A percentile compares a stretch with the other conserved stretches of the same genome.
These are phyloP conservation scores for Orchesella cincta DNA, from an alignment of 1,140 invertebrate genomes.

Conservation along the genomic window DNA sequence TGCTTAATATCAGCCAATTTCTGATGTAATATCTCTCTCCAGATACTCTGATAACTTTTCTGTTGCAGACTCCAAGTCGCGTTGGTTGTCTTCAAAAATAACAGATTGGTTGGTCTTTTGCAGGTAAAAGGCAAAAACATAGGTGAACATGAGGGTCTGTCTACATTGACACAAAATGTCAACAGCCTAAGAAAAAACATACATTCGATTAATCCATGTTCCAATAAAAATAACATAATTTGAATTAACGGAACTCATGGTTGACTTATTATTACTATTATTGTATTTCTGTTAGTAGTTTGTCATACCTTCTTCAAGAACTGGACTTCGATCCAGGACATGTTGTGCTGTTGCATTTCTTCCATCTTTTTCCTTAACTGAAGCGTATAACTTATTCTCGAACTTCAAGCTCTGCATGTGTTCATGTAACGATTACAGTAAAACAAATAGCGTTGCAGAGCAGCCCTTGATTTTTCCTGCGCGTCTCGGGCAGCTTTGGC, in stretches of 20 bases:
- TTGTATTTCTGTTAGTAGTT: not conserved
- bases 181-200: slow-evolving; percentile 73
- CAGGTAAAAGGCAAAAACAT: slow-evolving; percentile 98
- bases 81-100: slow-evolving; percentile 92
- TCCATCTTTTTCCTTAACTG: slow-evolving; percentile 98
- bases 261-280: not conserved
- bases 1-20: slow-evolving; percentile 97
- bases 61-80: slow-evolving; percentile 94
- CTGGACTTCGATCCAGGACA: slow-evolving; percentile 99
- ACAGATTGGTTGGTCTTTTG: slow-evolving; percentile 97
- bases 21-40: slow-evolving; percentile 95
- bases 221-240: not conserved
- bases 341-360: slow-evolving; percentile 99
- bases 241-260: not conserved
- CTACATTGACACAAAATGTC: slow-evolving; percentile 96
- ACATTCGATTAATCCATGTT: too few relatives aligned
- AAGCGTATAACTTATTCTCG: slow-evolving; percentile 92
- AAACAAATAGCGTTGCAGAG: slow-evolving; percentile 91
- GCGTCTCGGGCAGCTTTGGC: slow-evolving; percentile 93
- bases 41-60: slow-evolving; percentile 98
- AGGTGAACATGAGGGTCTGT: slow-evolving; percentile 98
- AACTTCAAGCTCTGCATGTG: slow-evolving; percentile 99
- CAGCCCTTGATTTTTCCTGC: slow-evolving; percentile 90
- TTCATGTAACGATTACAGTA: slow-evolving; percentile 99
- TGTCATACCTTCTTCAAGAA: slow-evolving; percentile 78